Percentiles rank a stretch among this genome's conserved stretches.
phyloP scores from a whole-genome alignment of 2,113 vertebrate genomes.

The Heliornis fulica region DNA sequence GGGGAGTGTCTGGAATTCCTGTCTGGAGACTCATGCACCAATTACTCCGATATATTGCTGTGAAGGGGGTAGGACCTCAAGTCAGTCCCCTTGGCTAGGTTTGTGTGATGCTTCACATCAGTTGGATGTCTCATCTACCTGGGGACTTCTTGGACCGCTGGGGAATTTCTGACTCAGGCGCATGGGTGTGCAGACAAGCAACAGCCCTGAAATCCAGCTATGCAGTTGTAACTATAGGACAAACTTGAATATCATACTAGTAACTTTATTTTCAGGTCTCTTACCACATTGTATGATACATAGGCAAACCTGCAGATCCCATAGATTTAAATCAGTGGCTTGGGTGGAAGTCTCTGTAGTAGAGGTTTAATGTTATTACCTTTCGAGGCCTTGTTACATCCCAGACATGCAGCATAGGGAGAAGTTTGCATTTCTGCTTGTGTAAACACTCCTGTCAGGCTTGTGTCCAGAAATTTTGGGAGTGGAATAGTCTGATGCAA shows the following conservation, averaged over 20 bases:
- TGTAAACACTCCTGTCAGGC: not conserved
- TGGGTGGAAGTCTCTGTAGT: not conserved
- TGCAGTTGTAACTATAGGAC: not conserved
- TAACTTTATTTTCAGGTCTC: not conserved
- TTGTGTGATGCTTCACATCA: not conserved
- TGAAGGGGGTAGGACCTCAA: not conserved
- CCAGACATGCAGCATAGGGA: not conserved
- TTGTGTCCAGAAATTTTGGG: not conserved
- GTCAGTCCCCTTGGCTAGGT: not conserved
- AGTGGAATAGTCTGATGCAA: not conserved
- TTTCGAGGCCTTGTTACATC: not conserved
- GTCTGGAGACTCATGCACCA: not conserved
- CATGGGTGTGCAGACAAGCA: not conserved
- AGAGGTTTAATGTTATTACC: not conserved
- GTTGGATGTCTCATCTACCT: not conserved
- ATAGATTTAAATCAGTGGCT: not conserved
- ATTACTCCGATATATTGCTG: not conserved
- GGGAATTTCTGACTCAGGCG: not conserved
- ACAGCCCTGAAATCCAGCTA: not conserved
- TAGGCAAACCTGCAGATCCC: not conserved
- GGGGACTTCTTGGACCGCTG: not conserved
- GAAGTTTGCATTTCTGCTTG: not conserved
- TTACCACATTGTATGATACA: not conserved
- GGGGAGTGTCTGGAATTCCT: not conserved
- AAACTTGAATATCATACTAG: not conserved